Evolutionary conservation across 1,140 invertebrate genomes (phyloP), one percentile per base, ranked within the genome.

Genomic region (Drosophila yakuba): DNA sequence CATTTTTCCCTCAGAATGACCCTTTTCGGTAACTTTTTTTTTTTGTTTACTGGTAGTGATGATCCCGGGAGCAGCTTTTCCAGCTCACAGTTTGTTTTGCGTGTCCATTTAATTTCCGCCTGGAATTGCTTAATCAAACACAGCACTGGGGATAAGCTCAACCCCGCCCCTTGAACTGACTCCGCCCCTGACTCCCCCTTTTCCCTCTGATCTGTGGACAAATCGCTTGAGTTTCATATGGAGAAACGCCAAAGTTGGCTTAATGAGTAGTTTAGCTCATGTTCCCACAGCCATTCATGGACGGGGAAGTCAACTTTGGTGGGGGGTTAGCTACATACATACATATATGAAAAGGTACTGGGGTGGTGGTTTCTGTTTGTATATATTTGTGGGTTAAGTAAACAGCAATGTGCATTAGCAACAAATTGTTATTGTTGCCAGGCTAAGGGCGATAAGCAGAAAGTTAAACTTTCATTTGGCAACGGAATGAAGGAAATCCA

Each of bases 71-170:
- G 12, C 59, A 44, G 45, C 60, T 52, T 35, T 32, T 47, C 62
- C 59, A 43, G 48, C 45, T 52, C 58, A 38, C 71, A 78, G 83
- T 86, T 86, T 89, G 84, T 89, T 85, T 76, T 89, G 85, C 84
- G 84, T 89, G 84, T 89, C 84, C 84, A 89, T 89, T 89, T 89
- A 89, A 89, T 89, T 89, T 89, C 84, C 84, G 84, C 60, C 77
- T 84, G 84, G 77, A 89, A 89, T 84, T 89, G 84, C 84, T 89
- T 89, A 89, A 89, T 89, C 84, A 89, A 89, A 89, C 84, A 80
- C 68, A 52, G 77, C 68, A 61, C 68, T 64, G 57, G 28, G 67
- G 73, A 77, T 77, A 59, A 76, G 41, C 74, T 51, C 15, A 4
- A 20, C 32, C 28, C 38, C 12, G 0, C 12, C 11, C 38, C 28